Base-by-base conservation (phyloP, 2,888 invertebrate genomes). In the Tyria jacobaeae region DNA sequence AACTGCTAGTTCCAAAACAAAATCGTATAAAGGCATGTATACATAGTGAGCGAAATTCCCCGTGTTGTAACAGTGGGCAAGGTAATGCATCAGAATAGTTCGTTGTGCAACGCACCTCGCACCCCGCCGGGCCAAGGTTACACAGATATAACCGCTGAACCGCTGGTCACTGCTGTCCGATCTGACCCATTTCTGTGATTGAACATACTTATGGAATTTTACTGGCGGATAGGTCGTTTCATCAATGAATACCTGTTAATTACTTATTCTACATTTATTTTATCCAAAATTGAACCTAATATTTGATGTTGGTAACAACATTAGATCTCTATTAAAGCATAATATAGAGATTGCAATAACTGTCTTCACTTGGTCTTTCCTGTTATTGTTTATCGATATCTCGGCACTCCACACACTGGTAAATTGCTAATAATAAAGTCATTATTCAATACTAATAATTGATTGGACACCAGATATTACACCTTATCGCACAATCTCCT, bases 21-120 rank as follows among this genome's bases (percentile, higher is more conserved):
- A 25, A 9, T 37, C 57, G 14, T 48, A 39, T 48, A 52, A 57
- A 57, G 49, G 50, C 49, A 51, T 53, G 56, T 64, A 61, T 66
- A 65, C 62, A 68, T 64, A 53, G 39, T 48, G 39, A 57, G 53
- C 54, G 59, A 37, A 41, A 60, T 67, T 62, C 54, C 62, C 63
- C 57, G 72, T 77, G 76, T 75, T 76, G 79, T 73, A 84, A 80
- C 74, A 64, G 78, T 68, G 34, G 60, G 77, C 85, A 84, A 84
- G 85, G 85, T 81, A 80, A 86, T 83, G 86, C 84, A 84, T 87
- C 79, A 84, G 86, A 88, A 88, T 89, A 88, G 88, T 82, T 73
- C 63, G 75, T 87, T 88, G 87, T 85, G 87, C 86, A 88, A 87
- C 80, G 78, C 78, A 58, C 57, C 56, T 57, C 52, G 57, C 62